phyloP scores from a whole-genome alignment of 1,140 invertebrate species.

The Brachionus calyciflorus region DNA sequence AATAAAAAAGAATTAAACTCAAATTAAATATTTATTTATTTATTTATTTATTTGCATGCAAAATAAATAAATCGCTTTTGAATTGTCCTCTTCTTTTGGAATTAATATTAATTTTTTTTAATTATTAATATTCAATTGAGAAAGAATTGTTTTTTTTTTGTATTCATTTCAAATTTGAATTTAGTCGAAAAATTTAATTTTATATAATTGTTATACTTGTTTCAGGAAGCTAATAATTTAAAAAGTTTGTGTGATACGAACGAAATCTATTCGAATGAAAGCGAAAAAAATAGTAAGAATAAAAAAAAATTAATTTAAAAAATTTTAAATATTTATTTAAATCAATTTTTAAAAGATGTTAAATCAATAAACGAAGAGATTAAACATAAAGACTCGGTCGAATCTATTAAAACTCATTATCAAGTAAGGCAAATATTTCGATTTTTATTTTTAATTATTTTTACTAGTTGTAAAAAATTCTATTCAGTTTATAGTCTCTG shows the following conservation, averaged over 20 bases:
- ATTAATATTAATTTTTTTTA: too few species aligned
- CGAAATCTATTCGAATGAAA: not conserved
- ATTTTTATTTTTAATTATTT: too few species aligned
- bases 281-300: not conserved
- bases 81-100: too few species aligned
- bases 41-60: too few species aligned
- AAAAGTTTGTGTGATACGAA: not conserved
- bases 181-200: too few species aligned
- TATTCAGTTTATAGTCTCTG: slow-evolving; percentile 34
- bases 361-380: slow-evolving; percentile 20
- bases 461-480: not conserved
- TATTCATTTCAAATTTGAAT: too few species aligned
- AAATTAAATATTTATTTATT: too few species aligned
- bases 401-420: slow-evolving; percentile 37
- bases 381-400: not conserved
- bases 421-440: slow-evolving; percentile 22
- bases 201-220: too few species aligned
- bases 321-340: slow-evolving; percentile 23
- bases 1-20: too few species aligned
- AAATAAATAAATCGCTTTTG: too few species aligned
- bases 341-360: not conserved
- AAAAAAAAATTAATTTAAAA: not conserved
- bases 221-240: not conserved
- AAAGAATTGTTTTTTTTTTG: too few species aligned
- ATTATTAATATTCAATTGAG: too few species aligned